Percentiles rank a stretch among this genome's conserved stretches.
Evolutionary conservation across 1,140 invertebrate species (phyloP).

Genomic region (Druon quercuslanigerum): DNA sequence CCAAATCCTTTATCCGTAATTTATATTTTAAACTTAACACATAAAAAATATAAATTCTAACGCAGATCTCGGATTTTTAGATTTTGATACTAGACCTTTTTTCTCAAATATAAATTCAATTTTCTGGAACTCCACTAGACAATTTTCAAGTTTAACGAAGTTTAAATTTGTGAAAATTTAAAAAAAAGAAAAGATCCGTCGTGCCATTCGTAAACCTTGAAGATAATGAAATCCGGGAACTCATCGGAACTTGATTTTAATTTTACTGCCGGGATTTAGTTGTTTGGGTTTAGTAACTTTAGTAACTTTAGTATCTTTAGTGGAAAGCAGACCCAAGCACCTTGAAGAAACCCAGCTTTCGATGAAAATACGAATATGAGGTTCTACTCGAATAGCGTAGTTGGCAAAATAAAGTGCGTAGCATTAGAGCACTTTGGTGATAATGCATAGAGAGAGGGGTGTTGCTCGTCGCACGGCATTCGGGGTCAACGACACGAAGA

Average conservation of each 20-base stretch:
- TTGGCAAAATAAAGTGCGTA: constrained; percentile 23
- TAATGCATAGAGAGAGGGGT: constrained; percentile 18
- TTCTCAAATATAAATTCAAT: no score
- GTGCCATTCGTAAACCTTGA: no score
- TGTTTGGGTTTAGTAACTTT: background rate
- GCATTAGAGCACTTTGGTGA: constrained; percentile 2
- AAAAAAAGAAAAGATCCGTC: no score
- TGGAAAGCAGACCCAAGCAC: constrained; percentile 52
- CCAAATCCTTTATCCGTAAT: no score
- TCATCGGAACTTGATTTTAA: background rate
- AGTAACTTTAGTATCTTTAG: constrained; percentile 39
- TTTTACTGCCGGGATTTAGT: constrained; percentile 8
- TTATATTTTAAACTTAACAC: no score
- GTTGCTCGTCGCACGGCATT: constrained; percentile 28
- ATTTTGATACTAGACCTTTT: no score
- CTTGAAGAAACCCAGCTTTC: constrained; percentile 43
- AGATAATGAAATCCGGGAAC: no score
- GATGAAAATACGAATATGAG: background rate
- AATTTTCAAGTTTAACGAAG: no score
- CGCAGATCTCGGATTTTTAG: no score
- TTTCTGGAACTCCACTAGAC: no score
- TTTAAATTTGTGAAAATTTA: no score
- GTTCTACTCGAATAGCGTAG: constrained; percentile 14
- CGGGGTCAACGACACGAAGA: constrained; percentile 22
- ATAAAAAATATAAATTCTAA: no score